Evolutionary conservation across 2,888 invertebrate genomes (phyloP).

Genomic region (Xanthostigma xanthostigma): DNA sequence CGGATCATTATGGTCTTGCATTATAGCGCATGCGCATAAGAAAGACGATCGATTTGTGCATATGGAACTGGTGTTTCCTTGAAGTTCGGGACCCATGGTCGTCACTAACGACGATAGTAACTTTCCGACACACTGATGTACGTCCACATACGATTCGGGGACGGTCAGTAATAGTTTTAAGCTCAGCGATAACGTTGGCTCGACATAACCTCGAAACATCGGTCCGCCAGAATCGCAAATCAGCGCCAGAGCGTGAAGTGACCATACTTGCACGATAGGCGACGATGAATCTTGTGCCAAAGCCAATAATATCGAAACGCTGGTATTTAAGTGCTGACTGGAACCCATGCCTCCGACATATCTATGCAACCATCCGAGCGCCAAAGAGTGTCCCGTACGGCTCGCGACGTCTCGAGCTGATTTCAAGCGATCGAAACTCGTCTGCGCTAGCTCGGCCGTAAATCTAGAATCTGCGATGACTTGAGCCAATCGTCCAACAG

Average conservation of each 20-base stretch:
- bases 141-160: constrained; percentile 80
- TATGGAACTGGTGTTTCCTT: constrained; percentile 63
- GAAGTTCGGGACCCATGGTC: constrained; percentile 94
- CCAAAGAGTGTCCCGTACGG: constrained; percentile 75
- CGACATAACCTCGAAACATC: constrained; percentile 96
- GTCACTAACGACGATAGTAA: constrained; percentile 90
- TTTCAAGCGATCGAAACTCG: constrained; percentile 75
- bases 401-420: constrained; percentile 76
- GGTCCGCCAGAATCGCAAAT: constrained; percentile 97
- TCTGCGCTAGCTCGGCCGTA: constrained; percentile 78
- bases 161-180: constrained; percentile 77
- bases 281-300: constrained; percentile 87
- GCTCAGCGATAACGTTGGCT: constrained; percentile 81
- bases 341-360: constrained; percentile 94
- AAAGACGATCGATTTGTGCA: constrained; percentile 70
- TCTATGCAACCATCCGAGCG: constrained; percentile 89
- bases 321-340: constrained; percentile 85
- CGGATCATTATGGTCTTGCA: constrained; percentile 79
- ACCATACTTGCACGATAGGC: constrained; percentile 95
- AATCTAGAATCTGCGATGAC: constrained; percentile 75
- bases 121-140: constrained; percentile 87
- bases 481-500: constrained; percentile 84
- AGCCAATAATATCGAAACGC: constrained; percentile 86
- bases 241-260: constrained; percentile 85
- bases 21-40: constrained; percentile 83